phyloP scores from a whole-genome alignment of 2,888 invertebrate genomes.

The Himalopsyche tibetana region DNA sequence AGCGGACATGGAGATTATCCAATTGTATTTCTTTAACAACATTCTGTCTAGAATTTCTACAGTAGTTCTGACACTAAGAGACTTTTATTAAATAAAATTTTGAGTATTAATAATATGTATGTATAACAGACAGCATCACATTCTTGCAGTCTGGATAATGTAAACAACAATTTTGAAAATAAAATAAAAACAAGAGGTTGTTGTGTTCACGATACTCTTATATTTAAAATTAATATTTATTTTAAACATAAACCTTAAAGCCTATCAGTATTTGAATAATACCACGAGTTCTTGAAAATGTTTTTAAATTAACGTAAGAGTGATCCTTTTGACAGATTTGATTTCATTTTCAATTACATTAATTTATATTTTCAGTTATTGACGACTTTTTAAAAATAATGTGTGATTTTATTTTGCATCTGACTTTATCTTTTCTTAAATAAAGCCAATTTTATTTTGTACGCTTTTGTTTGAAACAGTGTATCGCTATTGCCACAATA shows the following conservation, averaged over 20 bases:
- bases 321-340: background rate
- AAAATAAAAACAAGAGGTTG: background rate
- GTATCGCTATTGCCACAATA: constrained; percentile 36
- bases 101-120: background rate
- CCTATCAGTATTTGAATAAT: constrained; percentile 22
- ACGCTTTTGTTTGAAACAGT: constrained; percentile 32
- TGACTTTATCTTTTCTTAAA: background rate
- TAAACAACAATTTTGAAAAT: background rate
- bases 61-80: background rate
- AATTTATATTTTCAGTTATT: background rate
- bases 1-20: background rate
- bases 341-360: background rate
- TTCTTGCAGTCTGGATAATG: background rate
- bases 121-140: background rate
- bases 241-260: background rate
- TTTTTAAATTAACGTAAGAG: background rate
- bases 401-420: constrained; percentile 38
- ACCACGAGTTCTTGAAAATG: background rate
- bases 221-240: background rate
- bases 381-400: background rate
- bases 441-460: constrained; percentile 5
- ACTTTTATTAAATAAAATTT: constrained; percentile 10
- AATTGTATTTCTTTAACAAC: too few species aligned
- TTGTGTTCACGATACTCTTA: background rate
- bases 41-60: too few species aligned